A percentile compares a stretch with the other conserved stretches of the same genome.
These are phyloP conservation scores for Siphamia tubifer DNA, from an alignment of 2,113 vertebrate species.

Conservation along the genomic window DNA sequence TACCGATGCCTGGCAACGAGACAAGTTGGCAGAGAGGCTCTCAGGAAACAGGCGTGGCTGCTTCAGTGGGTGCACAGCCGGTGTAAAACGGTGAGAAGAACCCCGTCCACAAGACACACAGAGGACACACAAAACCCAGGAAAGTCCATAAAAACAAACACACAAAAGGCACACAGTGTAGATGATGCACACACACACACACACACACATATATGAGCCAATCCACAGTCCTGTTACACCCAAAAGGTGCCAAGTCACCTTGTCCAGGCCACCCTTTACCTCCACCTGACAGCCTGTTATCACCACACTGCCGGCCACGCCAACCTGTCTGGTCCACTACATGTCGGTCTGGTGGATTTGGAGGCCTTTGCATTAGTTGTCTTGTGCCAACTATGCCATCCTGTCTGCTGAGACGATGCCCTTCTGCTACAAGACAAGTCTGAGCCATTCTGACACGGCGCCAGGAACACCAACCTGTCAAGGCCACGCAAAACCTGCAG, in stretches of 20 bases:
- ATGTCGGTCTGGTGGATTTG: conserved; percentile 64
- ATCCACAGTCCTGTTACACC: not conserved
- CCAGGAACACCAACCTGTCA: conserved; percentile 68
- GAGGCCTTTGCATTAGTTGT: conserved; percentile 35
- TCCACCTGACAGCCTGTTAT: conserved; percentile 23
- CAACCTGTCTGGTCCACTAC: conserved; percentile 55
- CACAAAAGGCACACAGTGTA: not conserved
- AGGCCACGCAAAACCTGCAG: conserved; percentile 40
- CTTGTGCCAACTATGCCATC: conserved; percentile 71
- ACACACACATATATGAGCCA: no score
- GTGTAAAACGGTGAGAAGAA: conserved; percentile 27
- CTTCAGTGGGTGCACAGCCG: conserved; percentile 58
- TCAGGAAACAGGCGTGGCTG: conserved; percentile 62
- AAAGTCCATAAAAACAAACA: not conserved
- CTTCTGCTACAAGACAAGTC: conserved; percentile 65
- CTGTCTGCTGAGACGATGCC: conserved; percentile 68
- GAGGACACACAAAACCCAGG: not conserved
- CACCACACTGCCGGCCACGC: conserved; percentile 5
- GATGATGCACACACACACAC: not conserved
- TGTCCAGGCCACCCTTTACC: not conserved
- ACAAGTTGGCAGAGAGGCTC: conserved; percentile 57
- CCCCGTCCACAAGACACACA: conserved; percentile 5
- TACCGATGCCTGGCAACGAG: conserved; percentile 56
- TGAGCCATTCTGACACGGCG: conserved; percentile 50
- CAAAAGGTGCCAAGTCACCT: not conserved